Evolutionary conservation across 1,140 invertebrate genomes (phyloP).

Genomic region (Copidosoma floridanum): DNA sequence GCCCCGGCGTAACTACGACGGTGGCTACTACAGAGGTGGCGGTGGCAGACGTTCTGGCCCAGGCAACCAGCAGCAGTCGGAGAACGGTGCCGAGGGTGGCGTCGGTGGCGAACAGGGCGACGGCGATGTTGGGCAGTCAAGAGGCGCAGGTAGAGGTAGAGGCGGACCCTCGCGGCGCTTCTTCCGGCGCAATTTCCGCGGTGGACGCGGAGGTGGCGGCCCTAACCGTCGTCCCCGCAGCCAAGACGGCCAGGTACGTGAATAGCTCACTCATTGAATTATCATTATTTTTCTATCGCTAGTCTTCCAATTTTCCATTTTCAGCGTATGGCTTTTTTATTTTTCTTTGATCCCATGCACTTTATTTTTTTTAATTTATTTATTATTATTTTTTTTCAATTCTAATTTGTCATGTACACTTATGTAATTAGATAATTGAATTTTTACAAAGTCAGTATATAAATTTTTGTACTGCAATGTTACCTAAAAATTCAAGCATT

Average conservation of each 20-base stretch:
- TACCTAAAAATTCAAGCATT: too few species aligned
- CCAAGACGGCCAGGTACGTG: constrained; percentile 59
- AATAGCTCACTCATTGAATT: too few species aligned
- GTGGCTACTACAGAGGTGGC: constrained; percentile 50
- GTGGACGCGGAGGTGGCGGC: constrained; percentile 59
- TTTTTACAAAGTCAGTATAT: too few species aligned
- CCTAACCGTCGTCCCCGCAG: constrained; percentile 57
- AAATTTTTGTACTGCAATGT: too few species aligned
- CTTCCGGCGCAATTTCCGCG: constrained; percentile 63
- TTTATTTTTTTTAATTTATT: too few species aligned
- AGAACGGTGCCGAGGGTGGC: constrained; percentile 47
- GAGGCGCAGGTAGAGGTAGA: constrained; percentile 49
- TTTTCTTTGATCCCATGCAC: too few species aligned
- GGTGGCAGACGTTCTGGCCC: constrained; percentile 46
- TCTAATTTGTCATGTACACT: too few species aligned
- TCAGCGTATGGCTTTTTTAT: too few species aligned
- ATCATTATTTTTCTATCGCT: too few species aligned
- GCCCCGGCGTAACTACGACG: constrained; percentile 54
- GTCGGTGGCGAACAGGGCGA: constrained; percentile 45
- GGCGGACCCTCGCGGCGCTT: constrained; percentile 62
- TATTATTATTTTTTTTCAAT: too few species aligned
- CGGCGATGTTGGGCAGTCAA: constrained; percentile 46
- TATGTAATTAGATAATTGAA: too few species aligned
- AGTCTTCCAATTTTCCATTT: too few species aligned
- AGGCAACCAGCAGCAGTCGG: constrained; percentile 43